A percentile compares a stretch with the other conserved stretches of the same genome.
Conservation (phyloP, 92 coral and sea anemone species). For the Hydrozoanthus gracilis region DNA sequence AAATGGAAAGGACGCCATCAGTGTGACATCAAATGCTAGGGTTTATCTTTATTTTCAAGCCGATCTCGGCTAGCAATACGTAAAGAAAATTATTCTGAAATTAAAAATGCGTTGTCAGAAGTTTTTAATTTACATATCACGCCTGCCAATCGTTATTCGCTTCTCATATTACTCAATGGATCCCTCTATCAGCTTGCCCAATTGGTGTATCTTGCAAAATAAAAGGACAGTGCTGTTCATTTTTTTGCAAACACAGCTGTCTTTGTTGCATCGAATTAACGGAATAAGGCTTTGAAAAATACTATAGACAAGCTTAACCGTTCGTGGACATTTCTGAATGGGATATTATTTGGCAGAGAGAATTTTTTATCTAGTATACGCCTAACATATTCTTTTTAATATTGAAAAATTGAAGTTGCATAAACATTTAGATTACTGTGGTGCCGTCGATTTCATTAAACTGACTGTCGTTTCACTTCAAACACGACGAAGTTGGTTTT, state of each 20-base stretch:
- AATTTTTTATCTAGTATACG: background rate
- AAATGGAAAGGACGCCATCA: conserved; percentile 30
- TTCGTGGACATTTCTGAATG: conserved; percentile 20
- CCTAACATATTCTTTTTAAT: conserved; percentile 17
- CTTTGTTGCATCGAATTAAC: conserved; percentile 60
- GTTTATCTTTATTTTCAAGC: conserved; percentile 33
- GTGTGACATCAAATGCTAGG: conserved; percentile 13
- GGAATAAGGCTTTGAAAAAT: conserved; percentile 47
- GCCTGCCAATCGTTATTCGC: conserved; percentile 65
- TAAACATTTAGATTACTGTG: conserved; percentile 44
- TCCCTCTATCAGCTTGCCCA: conserved; percentile 53
- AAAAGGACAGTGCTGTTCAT: conserved; percentile 50
- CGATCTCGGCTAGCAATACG: conserved; percentile 52
- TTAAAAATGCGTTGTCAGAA: conserved; percentile 47
- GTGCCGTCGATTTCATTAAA: conserved; percentile 3
- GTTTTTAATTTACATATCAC: conserved; percentile 67
- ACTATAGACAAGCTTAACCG: conserved; percentile 23
- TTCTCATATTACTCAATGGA: conserved; percentile 72
- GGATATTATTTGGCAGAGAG: background rate
- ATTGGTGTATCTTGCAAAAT: conserved; percentile 74
- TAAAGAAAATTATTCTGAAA: conserved; percentile 61
- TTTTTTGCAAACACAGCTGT: conserved; percentile 69
- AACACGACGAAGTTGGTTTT: background rate
- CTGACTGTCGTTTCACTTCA: background rate
- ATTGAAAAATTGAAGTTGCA: conserved; percentile 40